Base-by-base conservation (phyloP, 2,113 vertebrate species). In the Proteles cristata region DNA sequence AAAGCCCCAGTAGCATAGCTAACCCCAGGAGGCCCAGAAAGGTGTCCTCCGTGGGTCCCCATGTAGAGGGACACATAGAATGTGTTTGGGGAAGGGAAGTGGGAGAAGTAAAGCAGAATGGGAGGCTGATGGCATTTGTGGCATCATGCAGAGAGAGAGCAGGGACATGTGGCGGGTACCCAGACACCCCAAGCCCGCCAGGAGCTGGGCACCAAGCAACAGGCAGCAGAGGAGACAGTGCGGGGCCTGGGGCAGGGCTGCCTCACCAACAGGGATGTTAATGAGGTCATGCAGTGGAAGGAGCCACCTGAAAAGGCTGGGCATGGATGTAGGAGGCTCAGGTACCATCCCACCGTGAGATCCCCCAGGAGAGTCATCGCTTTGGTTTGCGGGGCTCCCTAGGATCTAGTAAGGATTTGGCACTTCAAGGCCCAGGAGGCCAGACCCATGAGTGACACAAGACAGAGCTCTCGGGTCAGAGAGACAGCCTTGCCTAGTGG, bases 231-330 rank as follows among this genome's bases (percentile, higher is more conserved):
- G 66, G 61, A 71, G 21, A n/a, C 9, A 7, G n/a, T 4, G 10
- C 12, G 31, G 11, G 28, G 77, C 35, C 55, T 31, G 66, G 43
- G n/a, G 21, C 17, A 50, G 63, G 63, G 33, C 39, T 50, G 35
- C 19, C 45, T 16, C 0, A 11, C 26, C 31, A 2, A 10, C 0
- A 15, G 21, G 2, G 71, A 1, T 17, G 9, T 73, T 39, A 19
- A 35, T 28, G 26, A 86, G 48, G 10, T 68, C 28, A 15, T 4
- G 2, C 28, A 15, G 61, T 7, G 11, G 66, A n/a, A 6, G 4
- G 6, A 31, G 25, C 9, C 74, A 6, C 35, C 73, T 8, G 14
- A 53, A 69, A 50, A 89, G 8, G 8, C 31, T 71, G 53, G 4
- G 0, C 43, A 25, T 39, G 10, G n/a, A 43, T 28, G 35, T 43